phyloP scores from a whole-genome alignment of 2,797 vertebrate species.

The Danio kyathit region DNA sequence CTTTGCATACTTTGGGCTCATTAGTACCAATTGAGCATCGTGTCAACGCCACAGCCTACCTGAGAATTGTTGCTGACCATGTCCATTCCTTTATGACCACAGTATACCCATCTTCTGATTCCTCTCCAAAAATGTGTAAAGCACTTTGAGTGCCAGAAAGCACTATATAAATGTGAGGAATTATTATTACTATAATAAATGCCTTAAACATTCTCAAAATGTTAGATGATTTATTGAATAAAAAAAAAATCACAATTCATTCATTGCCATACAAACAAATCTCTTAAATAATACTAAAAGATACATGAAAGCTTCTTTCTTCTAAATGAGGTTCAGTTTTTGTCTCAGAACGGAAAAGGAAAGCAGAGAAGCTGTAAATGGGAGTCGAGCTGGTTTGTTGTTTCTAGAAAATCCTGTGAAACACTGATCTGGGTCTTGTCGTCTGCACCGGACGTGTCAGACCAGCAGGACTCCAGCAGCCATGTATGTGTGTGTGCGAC shows the following conservation, averaged over 20 bases:
- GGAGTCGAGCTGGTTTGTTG: constrained; percentile 45
- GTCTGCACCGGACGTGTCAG: constrained; percentile 50
- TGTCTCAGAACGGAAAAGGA: not conserved
- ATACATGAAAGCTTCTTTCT: not conserved
- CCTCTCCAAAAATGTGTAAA: too few species aligned
- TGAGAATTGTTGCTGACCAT: too few species aligned
- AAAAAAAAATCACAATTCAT: not conserved
- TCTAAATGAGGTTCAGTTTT: not conserved
- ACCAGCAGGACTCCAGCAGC: constrained; percentile 22
- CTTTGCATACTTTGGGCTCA: too few species aligned
- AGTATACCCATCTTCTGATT: too few species aligned
- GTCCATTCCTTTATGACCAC: too few species aligned
- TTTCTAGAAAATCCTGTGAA: constrained; percentile 41
- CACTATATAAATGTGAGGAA: too few species aligned
- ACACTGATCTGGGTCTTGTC: constrained; percentile 40
- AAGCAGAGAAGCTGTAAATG: not conserved
- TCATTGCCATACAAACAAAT: not conserved
- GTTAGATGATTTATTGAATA: not conserved
- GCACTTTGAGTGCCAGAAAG: too few species aligned
- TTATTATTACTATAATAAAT: too few species aligned
- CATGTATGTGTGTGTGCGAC: not conserved
- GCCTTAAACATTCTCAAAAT: too few species aligned
- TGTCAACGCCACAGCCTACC: too few species aligned
- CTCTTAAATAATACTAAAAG: not conserved
- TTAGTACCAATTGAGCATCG: too few species aligned